These are phyloP conservation scores for Rhinella marina DNA, from an alignment of 2,797 vertebrate species.

Conservation along the genomic window DNA sequence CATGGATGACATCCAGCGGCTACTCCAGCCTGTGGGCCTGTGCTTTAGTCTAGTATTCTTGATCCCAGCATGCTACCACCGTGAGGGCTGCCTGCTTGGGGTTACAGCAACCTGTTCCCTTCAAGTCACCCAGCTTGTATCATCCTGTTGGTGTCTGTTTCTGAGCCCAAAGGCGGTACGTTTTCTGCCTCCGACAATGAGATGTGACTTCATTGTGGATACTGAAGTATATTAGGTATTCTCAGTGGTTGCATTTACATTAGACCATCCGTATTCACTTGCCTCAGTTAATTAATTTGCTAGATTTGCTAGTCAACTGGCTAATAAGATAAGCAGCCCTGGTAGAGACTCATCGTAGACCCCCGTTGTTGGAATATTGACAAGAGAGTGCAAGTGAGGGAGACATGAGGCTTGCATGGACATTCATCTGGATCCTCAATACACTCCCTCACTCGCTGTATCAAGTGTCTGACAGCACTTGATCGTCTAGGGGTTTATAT, in stretches of 20 bases:
- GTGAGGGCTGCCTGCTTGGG: neutral
- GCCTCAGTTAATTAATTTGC: neutral
- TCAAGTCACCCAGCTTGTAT: slow-evolving; percentile 31
- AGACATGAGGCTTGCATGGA: no score
- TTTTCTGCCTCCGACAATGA: neutral
- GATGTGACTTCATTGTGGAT: neutral
- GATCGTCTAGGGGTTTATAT: no score
- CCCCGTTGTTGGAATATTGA: no score
- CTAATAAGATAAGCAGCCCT: neutral
- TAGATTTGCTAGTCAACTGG: neutral
- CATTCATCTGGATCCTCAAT: no score
- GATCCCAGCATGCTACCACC: slow-evolving; percentile 19
- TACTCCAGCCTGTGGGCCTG: neutral
- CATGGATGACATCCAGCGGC: slow-evolving; percentile 21
- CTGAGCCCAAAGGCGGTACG: neutral
- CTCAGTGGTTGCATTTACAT: neutral
- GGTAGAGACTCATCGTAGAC: no score
- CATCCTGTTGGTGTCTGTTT: slow-evolving; percentile 29
- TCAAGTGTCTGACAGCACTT: no score
- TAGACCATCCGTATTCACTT: neutral
- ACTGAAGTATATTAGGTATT: neutral
- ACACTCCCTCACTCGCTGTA: no score
- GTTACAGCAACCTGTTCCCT: slow-evolving; percentile 34
- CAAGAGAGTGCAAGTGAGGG: no score
- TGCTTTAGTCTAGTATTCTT: neutral